Evolutionary conservation across 1,140 invertebrate genomes (phyloP).

Genomic region (Psix sp.): DNA sequence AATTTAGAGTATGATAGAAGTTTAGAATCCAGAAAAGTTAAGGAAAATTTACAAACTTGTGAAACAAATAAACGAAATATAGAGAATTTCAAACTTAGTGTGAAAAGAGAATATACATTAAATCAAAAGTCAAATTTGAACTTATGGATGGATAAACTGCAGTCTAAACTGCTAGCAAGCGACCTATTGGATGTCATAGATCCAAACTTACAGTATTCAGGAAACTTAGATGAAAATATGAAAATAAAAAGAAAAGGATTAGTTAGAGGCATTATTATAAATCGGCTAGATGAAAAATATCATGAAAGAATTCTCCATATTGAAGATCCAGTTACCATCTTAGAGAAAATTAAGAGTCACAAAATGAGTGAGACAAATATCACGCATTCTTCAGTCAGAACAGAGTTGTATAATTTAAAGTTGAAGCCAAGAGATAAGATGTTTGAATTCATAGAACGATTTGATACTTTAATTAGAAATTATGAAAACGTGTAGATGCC

Average conservation of each 20-base stretch:
- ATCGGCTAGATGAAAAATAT: slow-evolving; percentile 54
- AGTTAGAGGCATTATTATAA: slow-evolving; percentile 50
- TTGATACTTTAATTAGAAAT: slow-evolving; percentile 52
- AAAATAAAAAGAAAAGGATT: slow-evolving; percentile 6
- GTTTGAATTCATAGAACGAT: slow-evolving; percentile 47
- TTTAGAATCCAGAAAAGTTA: no score
- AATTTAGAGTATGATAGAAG: no score
- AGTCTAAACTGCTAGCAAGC: neutral
- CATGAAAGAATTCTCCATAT: slow-evolving; percentile 53
- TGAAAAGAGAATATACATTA: neutral
- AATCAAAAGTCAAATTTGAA: neutral
- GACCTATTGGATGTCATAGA: slow-evolving; percentile 7
- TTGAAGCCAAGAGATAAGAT: slow-evolving; percentile 51
- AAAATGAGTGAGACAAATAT: slow-evolving; percentile 47
- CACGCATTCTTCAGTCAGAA: slow-evolving; percentile 41
- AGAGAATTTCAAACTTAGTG: neutral
- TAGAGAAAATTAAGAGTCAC: slow-evolving; percentile 31
- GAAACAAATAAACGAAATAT: no score
- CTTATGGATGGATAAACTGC: slow-evolving; percentile 4
- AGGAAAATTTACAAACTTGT: no score
- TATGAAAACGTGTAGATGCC: slow-evolving; percentile 32
- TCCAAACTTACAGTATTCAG: neutral
- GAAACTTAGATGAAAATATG: neutral
- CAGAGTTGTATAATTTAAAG: slow-evolving; percentile 46
- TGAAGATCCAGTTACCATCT: slow-evolving; percentile 46